These are phyloP conservation scores for Thripadectes ignobilis DNA, from an alignment of 2,797 vertebrate species.

Conservation along the genomic window DNA sequence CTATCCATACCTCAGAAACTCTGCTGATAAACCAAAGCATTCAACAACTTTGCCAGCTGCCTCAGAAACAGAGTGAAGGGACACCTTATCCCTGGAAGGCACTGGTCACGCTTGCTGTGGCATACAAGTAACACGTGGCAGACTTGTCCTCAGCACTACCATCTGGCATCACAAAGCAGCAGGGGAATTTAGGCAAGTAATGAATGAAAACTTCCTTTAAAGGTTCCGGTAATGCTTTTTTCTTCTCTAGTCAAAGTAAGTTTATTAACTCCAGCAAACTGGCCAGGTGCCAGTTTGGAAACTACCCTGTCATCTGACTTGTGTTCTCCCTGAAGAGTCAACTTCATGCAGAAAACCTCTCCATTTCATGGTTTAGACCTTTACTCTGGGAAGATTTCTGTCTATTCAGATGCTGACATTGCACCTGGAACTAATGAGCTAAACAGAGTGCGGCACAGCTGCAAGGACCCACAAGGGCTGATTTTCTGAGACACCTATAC, in stretches of 20 bases:
- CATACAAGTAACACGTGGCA: accelerated
- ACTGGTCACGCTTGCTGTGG: accelerated
- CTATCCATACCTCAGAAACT: neutral
- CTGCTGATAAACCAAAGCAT: neutral
- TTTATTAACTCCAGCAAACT: neutral
- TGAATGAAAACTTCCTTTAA: neutral
- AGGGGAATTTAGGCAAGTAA: neutral
- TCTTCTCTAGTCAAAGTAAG: neutral
- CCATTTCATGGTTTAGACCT: neutral
- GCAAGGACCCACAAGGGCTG: accelerated
- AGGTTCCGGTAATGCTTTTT: neutral
- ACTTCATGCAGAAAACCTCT: accelerated
- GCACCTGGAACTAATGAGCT: neutral
- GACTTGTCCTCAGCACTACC: neutral
- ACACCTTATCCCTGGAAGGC: neutral
- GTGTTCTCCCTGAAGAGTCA: neutral
- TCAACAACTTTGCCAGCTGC: accelerated
- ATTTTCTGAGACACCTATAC: neutral
- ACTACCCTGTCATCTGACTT: neutral
- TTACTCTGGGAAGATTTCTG: neutral
- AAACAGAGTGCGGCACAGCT: neutral
- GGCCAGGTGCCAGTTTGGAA: neutral
- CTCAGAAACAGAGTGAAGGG: accelerated
- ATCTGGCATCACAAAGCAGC: accelerated
- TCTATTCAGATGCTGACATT: neutral